Percentiles rank a stretch among this genome's conserved stretches.
Evolutionary conservation across 2,113 vertebrate species (phyloP).

Genomic region (Hemiprocne comata): DNA sequence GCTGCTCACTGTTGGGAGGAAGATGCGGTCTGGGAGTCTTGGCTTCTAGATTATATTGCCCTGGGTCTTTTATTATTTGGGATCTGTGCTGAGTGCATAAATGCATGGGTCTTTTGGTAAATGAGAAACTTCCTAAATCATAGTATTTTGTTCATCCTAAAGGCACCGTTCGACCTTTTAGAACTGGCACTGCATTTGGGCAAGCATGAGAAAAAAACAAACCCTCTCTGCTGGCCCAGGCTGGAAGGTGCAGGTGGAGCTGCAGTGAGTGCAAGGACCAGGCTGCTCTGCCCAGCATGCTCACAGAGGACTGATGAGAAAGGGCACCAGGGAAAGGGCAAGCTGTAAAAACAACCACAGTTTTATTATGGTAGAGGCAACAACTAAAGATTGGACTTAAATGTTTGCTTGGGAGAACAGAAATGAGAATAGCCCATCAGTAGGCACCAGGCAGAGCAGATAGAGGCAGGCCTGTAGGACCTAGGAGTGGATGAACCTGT

Average conservation of each 20-base stretch:
- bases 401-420: background rate
- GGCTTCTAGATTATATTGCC: background rate
- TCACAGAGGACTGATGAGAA: background rate
- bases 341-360: background rate
- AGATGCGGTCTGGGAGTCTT: background rate
- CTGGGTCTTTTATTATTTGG: background rate
- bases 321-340: background rate
- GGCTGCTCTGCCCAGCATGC: background rate
- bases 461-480: background rate
- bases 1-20: background rate
- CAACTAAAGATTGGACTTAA: background rate
- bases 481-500: background rate
- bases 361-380: rapidly evolving
- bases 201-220: background rate
- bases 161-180: background rate
- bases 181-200: background rate
- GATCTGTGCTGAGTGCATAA: background rate
- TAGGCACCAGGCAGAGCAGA: background rate
- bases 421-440: background rate
- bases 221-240: background rate
- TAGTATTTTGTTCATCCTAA: background rate
- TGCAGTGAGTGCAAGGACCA: background rate
- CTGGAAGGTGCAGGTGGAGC: background rate
- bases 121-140: background rate
- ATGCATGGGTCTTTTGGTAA: background rate